Percentiles rank a stretch among this genome's conserved stretches.
These are phyloP conservation scores for Belgica antarctica DNA, from an alignment of 2,888 invertebrate species.

Conservation along the genomic window DNA sequence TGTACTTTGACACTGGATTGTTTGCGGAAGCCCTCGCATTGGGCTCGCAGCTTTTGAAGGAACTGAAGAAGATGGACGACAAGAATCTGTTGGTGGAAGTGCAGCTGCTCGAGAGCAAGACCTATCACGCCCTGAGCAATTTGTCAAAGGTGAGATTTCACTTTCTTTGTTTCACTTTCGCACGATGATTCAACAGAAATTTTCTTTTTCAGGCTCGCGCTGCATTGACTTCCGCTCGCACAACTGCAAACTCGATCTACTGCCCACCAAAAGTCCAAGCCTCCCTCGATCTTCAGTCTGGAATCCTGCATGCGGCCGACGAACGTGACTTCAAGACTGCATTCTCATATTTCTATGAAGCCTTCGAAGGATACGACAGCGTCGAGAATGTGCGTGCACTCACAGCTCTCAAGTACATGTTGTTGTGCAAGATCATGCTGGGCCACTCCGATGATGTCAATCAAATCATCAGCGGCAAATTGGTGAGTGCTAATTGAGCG, in stretches of 20 bases:
- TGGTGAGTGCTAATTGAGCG: conserved; percentile 54
- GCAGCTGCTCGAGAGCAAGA: conserved; percentile 95
- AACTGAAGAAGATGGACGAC: conserved; percentile 98
- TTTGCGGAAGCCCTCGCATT: conserved; percentile 81
- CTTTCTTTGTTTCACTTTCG: too few relatives aligned
- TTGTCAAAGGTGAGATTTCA: conserved; percentile 67
- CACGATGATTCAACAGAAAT: too few relatives aligned
- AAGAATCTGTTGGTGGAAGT: conserved; percentile 98
- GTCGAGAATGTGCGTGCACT: conserved; percentile 89
- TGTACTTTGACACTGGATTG: conserved; percentile 91
- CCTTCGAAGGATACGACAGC: conserved; percentile 97
- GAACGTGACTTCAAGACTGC: conserved; percentile 99
- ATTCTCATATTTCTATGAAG: conserved; percentile 99
- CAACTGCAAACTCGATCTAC: conserved; percentile 99
- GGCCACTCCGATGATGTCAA: conserved; percentile 95
- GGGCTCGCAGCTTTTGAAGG: conserved; percentile 83
- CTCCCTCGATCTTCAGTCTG: conserved; percentile 93
- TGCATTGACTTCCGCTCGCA: conserved; percentile 94
- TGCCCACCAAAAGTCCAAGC: conserved; percentile 99
- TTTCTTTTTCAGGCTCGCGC: conserved; percentile 67
- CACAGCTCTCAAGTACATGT: conserved; percentile 97
- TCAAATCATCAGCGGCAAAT: conserved; percentile 91
- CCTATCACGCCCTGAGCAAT: conserved; percentile 96
- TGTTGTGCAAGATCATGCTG: conserved; percentile 97
- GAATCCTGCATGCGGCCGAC: conserved; percentile 98